Percentiles rank a stretch among this genome's conserved stretches.
phyloP scores from a whole-genome alignment of 2,888 invertebrate genomes.

The Stictocephala bisonia region DNA sequence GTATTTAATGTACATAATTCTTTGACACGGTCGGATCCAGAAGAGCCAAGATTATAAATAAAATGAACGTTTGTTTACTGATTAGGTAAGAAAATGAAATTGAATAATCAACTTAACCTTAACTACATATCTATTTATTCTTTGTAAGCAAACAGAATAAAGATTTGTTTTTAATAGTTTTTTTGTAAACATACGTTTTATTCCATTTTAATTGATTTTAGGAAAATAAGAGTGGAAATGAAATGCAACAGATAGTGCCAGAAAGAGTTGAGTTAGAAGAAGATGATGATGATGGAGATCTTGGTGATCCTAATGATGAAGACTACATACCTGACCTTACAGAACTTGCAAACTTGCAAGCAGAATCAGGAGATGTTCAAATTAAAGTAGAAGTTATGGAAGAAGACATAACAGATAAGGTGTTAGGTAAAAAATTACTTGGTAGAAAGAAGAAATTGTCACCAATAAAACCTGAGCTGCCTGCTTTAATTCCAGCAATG shows the following conservation, averaged over 20 bases:
- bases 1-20: no score
- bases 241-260: neutral
- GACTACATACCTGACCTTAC: constrained; percentile 43
- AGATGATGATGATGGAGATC: constrained; percentile 51
- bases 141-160: no score
- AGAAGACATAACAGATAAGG: constrained; percentile 44
- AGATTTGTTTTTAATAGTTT: neutral
- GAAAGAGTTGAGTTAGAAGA: constrained; percentile 2
- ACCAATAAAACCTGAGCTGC: constrained; percentile 44
- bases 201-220: neutral
- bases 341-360: neutral
- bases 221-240: constrained; percentile 38
- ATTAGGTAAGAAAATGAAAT: no score
- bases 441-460: constrained; percentile 45
- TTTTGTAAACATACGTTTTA: neutral
- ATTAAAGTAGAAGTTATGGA: constrained; percentile 48
- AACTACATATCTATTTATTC: no score
- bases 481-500: constrained; percentile 59
- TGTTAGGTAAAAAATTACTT: constrained; percentile 31
- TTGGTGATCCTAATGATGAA: constrained; percentile 44
- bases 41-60: no score
- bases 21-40: no score
- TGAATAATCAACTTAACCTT: no score
- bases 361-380: constrained; percentile 32
- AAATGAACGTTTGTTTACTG: no score